Base-by-base conservation (phyloP, 2,888 invertebrate genomes). In the Mesoligia furuncula region DNA sequence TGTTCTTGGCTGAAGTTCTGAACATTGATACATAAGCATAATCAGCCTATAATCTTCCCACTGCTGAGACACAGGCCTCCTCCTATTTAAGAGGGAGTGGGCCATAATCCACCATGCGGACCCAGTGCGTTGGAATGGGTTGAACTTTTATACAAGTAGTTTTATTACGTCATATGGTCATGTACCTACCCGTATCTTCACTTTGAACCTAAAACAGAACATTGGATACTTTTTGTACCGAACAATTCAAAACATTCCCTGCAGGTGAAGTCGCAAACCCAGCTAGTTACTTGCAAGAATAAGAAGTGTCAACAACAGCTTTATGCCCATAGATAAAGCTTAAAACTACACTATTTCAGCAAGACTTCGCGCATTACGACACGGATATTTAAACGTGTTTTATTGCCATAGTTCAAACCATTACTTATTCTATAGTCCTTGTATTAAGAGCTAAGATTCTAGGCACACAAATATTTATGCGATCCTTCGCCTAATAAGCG, bases 311-410 rank as follows among this genome's bases (percentile, higher is more conserved):
- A 81, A 69, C 65, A 39, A 69, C 9, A 61, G 51, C 51, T 81
- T 61, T 70, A 67, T 36, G 54, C 15, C 9, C 61, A 8, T 27
- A 67, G 42, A 54, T 74, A 45, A 74, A 66, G n/a, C 66, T 67
- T 81, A 57, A 62, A 80, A 67, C 36, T 24, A 75, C 59, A 64
- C 31, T 39, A 64, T 81, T 68, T 64, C 31, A 64, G 42, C 36
- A 48, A 69, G 36, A 70, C n/a, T 70, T 59, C 9, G 20, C 36
- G 31, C 57, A 27, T 71, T 71, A 72, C 67, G 27, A 64, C 64
- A 36, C 31, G 36, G 57, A 84, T 76, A 85, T 83, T 84, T 61
- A 68, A 71, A 73, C 70, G 4, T 67, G 70, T 83, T 84, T 70
- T 80, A 80, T 80, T 70, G 65, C 61, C 42, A 61, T 84, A 65